Conservation (phyloP, 2,797 vertebrate genomes). For the Pseudocheirus occidentalis region DNA sequence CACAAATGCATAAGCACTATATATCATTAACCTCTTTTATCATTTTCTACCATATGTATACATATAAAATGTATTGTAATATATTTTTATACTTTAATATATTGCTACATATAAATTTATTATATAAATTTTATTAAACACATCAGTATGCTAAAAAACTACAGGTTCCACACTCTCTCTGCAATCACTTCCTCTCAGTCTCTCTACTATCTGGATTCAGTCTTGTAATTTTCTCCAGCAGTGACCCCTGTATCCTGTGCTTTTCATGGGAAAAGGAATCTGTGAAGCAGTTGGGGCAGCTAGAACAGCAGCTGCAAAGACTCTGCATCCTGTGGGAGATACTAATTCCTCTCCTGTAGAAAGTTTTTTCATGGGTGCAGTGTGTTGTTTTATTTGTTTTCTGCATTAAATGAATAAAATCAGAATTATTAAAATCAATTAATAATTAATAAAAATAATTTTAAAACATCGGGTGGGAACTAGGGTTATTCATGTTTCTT, state of each 20-base stretch:
- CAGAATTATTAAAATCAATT: neutral
- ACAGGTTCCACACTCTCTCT: neutral
- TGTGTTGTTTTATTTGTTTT: neutral
- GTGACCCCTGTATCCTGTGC: neutral
- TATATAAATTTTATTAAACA: neutral
- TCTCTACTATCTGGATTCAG: neutral
- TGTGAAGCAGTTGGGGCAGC: neutral
- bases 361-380: neutral
- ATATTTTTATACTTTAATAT: too few species aligned
- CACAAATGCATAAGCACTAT: neutral
- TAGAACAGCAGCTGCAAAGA: neutral
- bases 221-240: neutral
- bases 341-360: neutral
- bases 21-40: neutral
- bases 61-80: neutral
- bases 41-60: neutral
- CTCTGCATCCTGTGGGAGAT: neutral
- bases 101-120: neutral
- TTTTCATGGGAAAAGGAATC: neutral
- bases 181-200: neutral
- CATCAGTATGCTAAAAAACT: neutral
- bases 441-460: too few species aligned
- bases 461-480: too few species aligned
- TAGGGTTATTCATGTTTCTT: neutral
- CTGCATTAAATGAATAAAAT: neutral